Conservation (phyloP, 2,888 invertebrate genomes). For the Trissolcus japonicus region DNA sequence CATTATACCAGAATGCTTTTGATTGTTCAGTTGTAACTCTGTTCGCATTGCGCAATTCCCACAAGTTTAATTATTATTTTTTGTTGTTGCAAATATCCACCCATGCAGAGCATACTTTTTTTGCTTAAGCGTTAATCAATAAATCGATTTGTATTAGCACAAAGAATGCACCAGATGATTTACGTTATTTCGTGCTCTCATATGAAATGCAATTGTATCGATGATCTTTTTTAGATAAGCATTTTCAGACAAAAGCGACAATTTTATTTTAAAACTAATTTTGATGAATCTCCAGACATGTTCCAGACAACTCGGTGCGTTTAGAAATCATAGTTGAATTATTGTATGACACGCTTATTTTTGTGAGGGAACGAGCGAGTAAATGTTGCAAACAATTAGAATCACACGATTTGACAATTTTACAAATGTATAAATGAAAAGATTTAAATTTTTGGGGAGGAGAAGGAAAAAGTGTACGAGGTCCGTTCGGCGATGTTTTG, state of each 20-base stretch:
- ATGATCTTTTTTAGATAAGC: conserved; percentile 1
- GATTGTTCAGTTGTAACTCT: conserved; percentile 15
- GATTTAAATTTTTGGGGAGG: conserved; percentile 16
- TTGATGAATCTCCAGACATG: conserved; percentile 33
- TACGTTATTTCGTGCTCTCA: conserved; percentile 23
- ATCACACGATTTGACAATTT: conserved; percentile 22
- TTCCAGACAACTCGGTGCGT: conserved; percentile 41
- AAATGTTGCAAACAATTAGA: too few relatives aligned
- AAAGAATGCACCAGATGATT: conserved; percentile 30
- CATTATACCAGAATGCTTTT: too few relatives aligned
- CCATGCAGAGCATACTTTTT: conserved; percentile 21
- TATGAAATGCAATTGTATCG: conserved; percentile 20
- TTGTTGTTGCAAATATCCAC: conserved; percentile 7
- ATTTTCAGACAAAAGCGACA: conserved; percentile 1
- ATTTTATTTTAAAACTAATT: conserved; percentile 25
- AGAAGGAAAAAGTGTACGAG: conserved; percentile 10
- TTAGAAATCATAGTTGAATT: conserved; percentile 33
- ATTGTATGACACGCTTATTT: not conserved
- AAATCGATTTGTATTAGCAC: conserved; percentile 40
- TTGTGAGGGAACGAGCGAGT: not conserved
- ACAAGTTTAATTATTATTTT: not conserved
- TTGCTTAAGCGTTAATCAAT: conserved; percentile 39
- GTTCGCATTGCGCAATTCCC: not conserved
- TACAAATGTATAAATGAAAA: conserved; percentile 21
- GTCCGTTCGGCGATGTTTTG: conserved; percentile 31